Base-by-base conservation (phyloP, 35 echinoderm and acorn worm genomes). In the Patiria miniata region DNA sequence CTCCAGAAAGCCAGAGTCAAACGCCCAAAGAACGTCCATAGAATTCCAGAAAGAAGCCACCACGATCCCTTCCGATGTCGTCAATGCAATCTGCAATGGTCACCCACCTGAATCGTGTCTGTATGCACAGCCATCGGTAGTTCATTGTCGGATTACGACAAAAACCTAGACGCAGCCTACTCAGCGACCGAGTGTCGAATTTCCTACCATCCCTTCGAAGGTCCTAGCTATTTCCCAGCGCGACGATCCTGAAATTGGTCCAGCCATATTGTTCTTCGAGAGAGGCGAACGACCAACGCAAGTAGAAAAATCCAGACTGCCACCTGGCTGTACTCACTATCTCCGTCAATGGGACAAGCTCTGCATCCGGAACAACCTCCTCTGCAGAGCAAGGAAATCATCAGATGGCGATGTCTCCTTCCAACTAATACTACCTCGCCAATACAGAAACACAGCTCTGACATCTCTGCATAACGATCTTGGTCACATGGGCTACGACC, bases 371-470 rank as follows among this genome's bases (percentile, higher is more conserved):
- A 78, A 88, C 39, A 52, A 57, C 44, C 22, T 57, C n/a, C 78
- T 88, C n/a, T 88, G 81, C 58, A 21, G 86, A 16, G 28, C 39
- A 51, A 22, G 21, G 52, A 36, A 81, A 0, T 37, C 34, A 39
- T 44, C 40, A 8, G 60, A 33, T 39, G 8, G 77, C 22, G 40
- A 36, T 10, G 16, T 19, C 0, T n/a, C 29, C 26, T 88, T 30
- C 23, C 86, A 88, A 80, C 68, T 79, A 21, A 77, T 88, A 23
- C 50, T 88, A 81, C 86, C 86, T 17, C n/a, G 7, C 2, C 29
- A 50, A 37, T 53, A 81, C 15, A 39, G 60, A 34, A 15, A 55
- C 26, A 39, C 30, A 52, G 86, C 57, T 17, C 15, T 88, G 2
- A 22, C 2, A 21, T 34, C 42, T 18, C 37, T 88, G 9, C 40